These are phyloP conservation scores for Marmota flaviventris DNA, from an alignment of 2,113 vertebrate genomes.

Conservation along the genomic window DNA sequence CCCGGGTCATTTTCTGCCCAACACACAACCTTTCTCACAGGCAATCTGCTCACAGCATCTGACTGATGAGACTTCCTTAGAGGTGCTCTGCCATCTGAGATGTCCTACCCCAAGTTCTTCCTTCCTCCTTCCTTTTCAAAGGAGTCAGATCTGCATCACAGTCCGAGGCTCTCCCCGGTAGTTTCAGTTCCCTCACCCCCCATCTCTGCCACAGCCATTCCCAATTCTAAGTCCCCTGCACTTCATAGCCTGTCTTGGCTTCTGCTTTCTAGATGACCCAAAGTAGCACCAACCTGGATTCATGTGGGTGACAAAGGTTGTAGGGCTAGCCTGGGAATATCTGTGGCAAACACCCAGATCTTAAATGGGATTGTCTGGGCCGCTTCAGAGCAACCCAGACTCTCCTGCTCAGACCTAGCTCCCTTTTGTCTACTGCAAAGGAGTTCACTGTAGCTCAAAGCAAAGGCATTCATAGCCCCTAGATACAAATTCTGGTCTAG, in stretches of 20 bases:
- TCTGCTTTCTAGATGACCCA: neutral
- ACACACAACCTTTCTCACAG: neutral
- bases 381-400: neutral
- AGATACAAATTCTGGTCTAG: neutral
- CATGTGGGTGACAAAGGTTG: neutral
- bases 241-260: neutral
- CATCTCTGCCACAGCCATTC: neutral
- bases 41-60: too few relatives aligned
- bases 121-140: neutral
- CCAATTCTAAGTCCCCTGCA: neutral
- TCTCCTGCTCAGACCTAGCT: neutral
- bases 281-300: neutral
- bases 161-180: neutral
- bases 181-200: neutral
- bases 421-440: neutral
- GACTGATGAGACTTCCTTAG: neutral
- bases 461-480: too few relatives aligned
- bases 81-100: neutral
- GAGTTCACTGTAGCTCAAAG: neutral
- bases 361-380: neutral
- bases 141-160: neutral
- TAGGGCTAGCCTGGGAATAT: too few relatives aligned
- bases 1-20: neutral
- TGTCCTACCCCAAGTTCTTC: neutral
- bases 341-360: neutral